A percentile compares a stretch with the other conserved stretches of the same genome.
These are phyloP conservation scores for Eptesicus fuscus DNA, from an alignment of 2,113 vertebrate genomes.

Conservation along the genomic window DNA sequence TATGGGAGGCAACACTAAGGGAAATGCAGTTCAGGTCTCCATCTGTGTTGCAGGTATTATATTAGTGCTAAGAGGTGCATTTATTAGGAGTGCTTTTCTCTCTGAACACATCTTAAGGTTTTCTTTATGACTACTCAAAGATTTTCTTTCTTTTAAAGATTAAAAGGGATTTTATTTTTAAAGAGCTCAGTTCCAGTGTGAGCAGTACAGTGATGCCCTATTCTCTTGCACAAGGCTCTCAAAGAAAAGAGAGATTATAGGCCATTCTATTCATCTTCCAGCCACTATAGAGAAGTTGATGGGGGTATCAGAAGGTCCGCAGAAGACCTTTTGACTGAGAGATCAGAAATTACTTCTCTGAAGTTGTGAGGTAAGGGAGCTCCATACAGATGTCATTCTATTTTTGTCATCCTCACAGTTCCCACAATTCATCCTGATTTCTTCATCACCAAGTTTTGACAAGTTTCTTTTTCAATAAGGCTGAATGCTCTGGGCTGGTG, in stretches of 20 bases:
- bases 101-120: neutral
- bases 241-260: neutral
- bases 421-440: slow-evolving; percentile 26
- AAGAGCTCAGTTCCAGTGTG: neutral
- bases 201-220: neutral
- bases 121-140: neutral
- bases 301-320: neutral
- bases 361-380: neutral
- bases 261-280: neutral
- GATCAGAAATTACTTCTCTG: slow-evolving; percentile 22
- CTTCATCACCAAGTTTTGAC: slow-evolving; percentile 39
- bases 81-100: neutral
- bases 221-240: neutral
- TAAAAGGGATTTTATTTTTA: slow-evolving; percentile 13
- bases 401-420: neutral
- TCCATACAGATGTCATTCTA: neutral
- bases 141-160: slow-evolving; percentile 35
- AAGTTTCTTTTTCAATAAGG: neutral
- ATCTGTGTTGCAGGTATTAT: neutral
- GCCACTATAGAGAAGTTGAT: neutral
- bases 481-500: neutral
- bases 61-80: neutral
- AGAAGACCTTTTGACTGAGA: neutral
- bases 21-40: neutral
- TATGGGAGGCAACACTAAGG: neutral